Evolutionary conservation across 2,888 invertebrate genomes (phyloP).

Genomic region (Cryptocheilus praepositus): DNA sequence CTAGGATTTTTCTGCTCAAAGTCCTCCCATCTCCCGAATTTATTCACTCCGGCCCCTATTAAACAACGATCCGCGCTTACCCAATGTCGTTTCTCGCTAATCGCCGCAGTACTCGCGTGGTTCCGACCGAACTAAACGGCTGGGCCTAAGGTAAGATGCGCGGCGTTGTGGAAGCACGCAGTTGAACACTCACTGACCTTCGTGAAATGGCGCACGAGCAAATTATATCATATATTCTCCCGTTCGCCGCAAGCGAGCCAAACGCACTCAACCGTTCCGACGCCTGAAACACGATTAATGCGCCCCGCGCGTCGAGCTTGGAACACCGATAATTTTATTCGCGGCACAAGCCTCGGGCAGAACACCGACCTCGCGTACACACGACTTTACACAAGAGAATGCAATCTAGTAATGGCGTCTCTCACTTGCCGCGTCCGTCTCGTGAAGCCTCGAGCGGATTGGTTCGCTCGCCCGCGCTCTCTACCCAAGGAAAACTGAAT

Average conservation of each 20-base stretch:
- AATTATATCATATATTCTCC: not conserved
- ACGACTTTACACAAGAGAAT: slow-evolving; percentile 34
- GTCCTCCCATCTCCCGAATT: no score
- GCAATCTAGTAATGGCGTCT: slow-evolving; percentile 53
- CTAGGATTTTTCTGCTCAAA: slow-evolving; percentile 5
- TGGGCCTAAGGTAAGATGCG: no score
- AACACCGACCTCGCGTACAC: slow-evolving; percentile 12
- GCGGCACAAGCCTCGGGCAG: no score
- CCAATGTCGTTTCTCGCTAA: no score
- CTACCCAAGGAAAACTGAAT: not conserved
- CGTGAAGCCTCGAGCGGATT: slow-evolving; percentile 18
- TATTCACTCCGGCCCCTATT: no score
- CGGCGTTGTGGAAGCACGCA: slow-evolving; percentile 33
- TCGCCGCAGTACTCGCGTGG: no score
- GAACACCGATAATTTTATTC: not conserved
- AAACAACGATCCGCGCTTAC: no score
- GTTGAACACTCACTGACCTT: slow-evolving; percentile 16
- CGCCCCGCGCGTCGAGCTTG: not conserved
- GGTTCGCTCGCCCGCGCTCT: slow-evolving; percentile 19
- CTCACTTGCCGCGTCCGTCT: slow-evolving; percentile 41
- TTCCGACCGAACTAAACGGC: no score
- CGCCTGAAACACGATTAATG: not conserved
- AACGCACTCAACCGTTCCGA: not conserved
- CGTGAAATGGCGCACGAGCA: slow-evolving; percentile 18
- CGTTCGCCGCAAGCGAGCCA: not conserved